Percentiles rank a stretch among this genome's conserved stretches.
Conservation (phyloP, 2,113 vertebrate genomes). For the Sander vitreus region DNA sequence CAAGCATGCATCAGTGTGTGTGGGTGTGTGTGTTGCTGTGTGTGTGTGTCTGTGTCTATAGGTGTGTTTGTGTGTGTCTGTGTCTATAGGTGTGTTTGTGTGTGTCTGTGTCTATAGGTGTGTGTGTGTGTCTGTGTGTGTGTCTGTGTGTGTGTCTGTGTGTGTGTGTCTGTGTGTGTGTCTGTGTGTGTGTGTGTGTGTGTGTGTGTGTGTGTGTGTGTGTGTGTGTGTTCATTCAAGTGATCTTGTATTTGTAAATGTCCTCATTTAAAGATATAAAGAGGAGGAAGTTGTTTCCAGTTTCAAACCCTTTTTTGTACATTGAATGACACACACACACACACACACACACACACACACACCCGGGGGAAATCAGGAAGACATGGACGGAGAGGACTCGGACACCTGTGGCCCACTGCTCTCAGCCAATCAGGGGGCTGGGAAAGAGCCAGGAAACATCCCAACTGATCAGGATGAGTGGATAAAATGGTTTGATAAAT, state of each 20-base stretch:
- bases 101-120: no score
- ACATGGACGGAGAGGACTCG: background rate
- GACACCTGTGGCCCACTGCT: constrained; percentile 58
- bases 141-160: no score
- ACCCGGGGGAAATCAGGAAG: constrained; percentile 46
- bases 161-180: no score
- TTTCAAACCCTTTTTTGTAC: no score
- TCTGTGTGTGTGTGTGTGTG: no score
- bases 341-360: no score
- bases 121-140: no score
- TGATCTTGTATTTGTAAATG: background rate
- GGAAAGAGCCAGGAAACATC: constrained; percentile 35
- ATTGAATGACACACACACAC: no score
- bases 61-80: background rate
- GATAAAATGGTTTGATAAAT: constrained; percentile 34
- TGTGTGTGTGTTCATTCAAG: no score
- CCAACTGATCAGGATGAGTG: constrained; percentile 18
- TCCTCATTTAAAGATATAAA: background rate
- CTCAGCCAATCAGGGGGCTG: constrained; percentile 59
- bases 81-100: no score
- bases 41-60: constrained; percentile 10
- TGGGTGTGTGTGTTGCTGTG: background rate
- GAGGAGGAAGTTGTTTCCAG: background rate
- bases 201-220: no score
- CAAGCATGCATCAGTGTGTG: constrained; percentile 21